Percentiles rank a stretch among this genome's conserved stretches.
Conservation (phyloP, 2,888 invertebrate species). For the Thysanoteuthis rhombus region DNA sequence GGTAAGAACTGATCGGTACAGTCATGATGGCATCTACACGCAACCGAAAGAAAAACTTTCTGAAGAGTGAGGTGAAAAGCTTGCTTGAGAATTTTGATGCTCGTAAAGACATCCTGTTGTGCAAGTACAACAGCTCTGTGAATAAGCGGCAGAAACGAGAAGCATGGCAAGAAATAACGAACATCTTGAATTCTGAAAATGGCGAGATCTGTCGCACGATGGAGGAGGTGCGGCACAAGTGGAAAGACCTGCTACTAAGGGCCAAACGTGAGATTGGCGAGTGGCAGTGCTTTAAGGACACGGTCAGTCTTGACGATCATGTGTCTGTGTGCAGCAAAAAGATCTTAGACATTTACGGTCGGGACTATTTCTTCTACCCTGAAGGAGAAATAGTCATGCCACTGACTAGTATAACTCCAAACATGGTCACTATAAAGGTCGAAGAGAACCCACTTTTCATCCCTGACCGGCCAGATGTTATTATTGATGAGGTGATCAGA, state of each 20-base stretch:
- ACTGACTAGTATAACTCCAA: not conserved
- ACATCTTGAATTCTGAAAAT: not conserved
- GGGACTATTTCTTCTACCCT: not conserved
- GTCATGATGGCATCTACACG: constrained; percentile 12
- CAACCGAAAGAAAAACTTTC: not conserved
- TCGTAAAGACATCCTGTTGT: not conserved
- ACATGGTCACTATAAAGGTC: not conserved
- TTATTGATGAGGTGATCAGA: not conserved
- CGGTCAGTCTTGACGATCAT: not conserved
- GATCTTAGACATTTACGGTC: not conserved
- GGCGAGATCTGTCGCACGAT: not conserved
- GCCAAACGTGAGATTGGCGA: not conserved
- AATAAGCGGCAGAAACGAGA: not conserved
- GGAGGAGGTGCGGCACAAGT: not conserved
- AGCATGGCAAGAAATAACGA: not conserved
- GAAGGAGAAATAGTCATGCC: not conserved
- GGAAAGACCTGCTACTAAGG: not conserved
- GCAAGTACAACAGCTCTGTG: not conserved
- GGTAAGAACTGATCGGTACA: not conserved
- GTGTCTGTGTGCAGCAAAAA: not conserved
- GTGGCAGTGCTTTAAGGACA: not conserved
- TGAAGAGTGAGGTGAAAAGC: not conserved
- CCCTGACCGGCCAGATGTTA: not conserved
- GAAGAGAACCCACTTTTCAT: not conserved
- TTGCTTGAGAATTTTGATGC: constrained; percentile 12